phyloP scores from a whole-genome alignment of 2,888 invertebrate genomes.

The Meloe dianella region DNA sequence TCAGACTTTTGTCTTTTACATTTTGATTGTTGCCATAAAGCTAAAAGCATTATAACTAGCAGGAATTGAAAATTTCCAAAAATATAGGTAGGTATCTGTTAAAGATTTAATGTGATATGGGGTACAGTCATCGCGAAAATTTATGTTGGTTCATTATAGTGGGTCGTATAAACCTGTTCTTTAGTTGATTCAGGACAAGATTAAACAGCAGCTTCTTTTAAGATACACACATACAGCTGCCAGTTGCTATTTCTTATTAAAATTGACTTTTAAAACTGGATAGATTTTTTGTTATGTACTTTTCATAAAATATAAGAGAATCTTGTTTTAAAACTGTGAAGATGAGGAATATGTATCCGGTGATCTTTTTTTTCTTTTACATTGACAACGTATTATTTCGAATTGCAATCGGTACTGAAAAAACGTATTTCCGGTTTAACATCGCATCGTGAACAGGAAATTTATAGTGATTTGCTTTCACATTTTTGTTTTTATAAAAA shows the following conservation, averaged over 20 bases:
- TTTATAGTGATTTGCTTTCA: constrained; percentile 21
- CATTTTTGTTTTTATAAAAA: constrained; percentile 16
- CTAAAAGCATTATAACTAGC: constrained; percentile 4
- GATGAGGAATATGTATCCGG: not conserved
- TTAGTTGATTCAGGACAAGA: constrained; percentile 29
- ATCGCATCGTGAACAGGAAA: constrained; percentile 25
- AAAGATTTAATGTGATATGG: constrained; percentile 17
- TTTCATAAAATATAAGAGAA: not conserved
- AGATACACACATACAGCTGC: constrained; percentile 8
- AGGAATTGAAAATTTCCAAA: not conserved
- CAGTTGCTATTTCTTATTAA: constrained; percentile 11
- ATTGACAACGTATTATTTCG: constrained; percentile 3
- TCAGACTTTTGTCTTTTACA: too few species aligned
- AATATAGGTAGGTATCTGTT: not conserved
- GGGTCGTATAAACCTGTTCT: constrained; percentile 31
- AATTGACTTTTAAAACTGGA: constrained; percentile 3
- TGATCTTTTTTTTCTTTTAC: not conserved
- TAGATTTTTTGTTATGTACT: not conserved
- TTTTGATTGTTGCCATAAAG: not conserved
- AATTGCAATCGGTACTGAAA: constrained; percentile 21
- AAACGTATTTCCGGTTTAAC: constrained; percentile 20
- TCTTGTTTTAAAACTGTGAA: not conserved
- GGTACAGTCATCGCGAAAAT: constrained; percentile 32
- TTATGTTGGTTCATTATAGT: constrained; percentile 28
- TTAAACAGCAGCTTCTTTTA: constrained; percentile 22